These are phyloP conservation scores for Himalopsyche kuldschensis DNA, from an alignment of 2,888 invertebrate species.

Conservation along the genomic window DNA sequence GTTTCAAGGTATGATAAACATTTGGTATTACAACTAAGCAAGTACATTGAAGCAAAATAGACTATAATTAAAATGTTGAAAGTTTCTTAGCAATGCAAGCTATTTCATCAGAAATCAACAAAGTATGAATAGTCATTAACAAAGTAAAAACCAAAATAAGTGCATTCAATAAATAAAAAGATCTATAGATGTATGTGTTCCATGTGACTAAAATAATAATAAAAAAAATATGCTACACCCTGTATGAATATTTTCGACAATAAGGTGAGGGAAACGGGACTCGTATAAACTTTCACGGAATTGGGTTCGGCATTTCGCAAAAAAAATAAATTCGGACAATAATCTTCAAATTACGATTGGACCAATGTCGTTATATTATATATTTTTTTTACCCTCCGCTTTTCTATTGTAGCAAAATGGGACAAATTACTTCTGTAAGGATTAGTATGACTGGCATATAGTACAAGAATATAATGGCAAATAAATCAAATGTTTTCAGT, in stretches of 20 bases:
- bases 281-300: not conserved
- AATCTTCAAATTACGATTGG: not conserved
- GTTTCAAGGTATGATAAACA: no score
- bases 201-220: no score
- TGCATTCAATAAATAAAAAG: no score
- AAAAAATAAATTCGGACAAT: not conserved
- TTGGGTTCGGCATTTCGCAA: not conserved
- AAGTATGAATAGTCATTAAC: no score
- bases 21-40: no score
- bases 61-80: no score
- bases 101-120: no score
- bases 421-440: not conserved
- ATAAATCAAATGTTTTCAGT: not conserved
- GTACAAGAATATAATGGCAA: not conserved
- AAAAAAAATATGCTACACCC: not conserved
- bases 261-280: not conserved
- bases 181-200: no score
- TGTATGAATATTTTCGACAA: not conserved
- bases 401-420: not conserved
- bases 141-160: no score
- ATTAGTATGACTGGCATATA: not conserved
- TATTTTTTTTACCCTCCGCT: not conserved
- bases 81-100: no score
- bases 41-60: no score
- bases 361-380: not conserved